Base-by-base conservation (phyloP, 2,113 vertebrate species). In the Columba livia region DNA sequence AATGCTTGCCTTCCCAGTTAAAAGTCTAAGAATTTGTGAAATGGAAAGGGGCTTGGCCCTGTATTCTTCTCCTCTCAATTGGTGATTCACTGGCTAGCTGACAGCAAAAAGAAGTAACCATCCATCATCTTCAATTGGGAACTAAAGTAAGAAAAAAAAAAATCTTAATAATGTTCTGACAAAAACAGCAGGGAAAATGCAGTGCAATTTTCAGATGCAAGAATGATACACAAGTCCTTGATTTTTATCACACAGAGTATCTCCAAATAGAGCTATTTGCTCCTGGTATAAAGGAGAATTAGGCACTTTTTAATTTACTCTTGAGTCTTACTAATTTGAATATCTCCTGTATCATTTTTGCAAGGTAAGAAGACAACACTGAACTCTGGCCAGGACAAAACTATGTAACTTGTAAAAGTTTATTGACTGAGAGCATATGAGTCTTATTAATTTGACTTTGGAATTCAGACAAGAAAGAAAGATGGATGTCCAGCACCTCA, bases 401-500 rank as follows among this genome's bases (percentile, higher is more conserved):
- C 36, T 38, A 85, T 92, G 97, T 95, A 96, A 10, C 44, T 91
- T 90, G 42, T 87, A 95, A 97, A 95, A 78, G 51, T 57, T 83
- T 89, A 91, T 90, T 96, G 50, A 75, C 82, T 79, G 50, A 60
- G 40, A 90, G 36, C 21, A 28, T 32, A 64, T 32, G 16, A 94
- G 51, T 77, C 56, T 91, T 94, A 44, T 57, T 95, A 84, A 92
- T 91, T 95, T 97, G 71, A 95, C 90, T 96, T 91, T n/a, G 86
- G 54, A 92, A 93, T 88, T 94, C 93, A 95, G 64, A 51, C 32
- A 95, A 75, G 78, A 51, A 94, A 85, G 79, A 95, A 74, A 78
- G 79, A 94, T 72, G 71, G 29, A 47, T 69, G 71, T 95, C 90
- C 86, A 92, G 74, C 40, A 90, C 53, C 81, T 95, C 84, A 85